Base-by-base conservation (phyloP, 1,140 invertebrate genomes). In the Leptinotarsa texana region DNA sequence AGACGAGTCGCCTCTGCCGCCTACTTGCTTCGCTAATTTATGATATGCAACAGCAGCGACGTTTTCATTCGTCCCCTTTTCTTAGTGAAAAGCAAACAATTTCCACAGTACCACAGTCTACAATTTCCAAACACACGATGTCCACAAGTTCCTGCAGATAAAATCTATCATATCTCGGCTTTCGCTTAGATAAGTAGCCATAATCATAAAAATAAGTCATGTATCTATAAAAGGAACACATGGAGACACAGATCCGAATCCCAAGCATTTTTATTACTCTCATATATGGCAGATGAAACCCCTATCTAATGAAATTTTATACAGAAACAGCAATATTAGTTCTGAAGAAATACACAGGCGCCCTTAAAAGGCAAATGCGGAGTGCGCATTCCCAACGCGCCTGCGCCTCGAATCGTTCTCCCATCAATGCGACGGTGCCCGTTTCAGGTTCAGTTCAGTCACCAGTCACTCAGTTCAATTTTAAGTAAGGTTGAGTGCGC, bases 361-460 rank as follows among this genome's bases (percentile, higher is more conserved):
- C 76, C 76, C 76, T 75, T 77, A 77, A 74, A 77, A 75, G 76
- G 76, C 70, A 74, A 77, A 75, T 75, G n/a, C 62, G 51, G 21
- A 75, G 62, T 74, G 76, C 76, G 76, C 76, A 77, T 74, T 69
- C n/a, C 8, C 3, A 48, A 27, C n/a, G 62, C 73, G 73, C 76
- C 73, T 51, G 33, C 70, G 73, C 61, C 27, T 21, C 17, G 49
- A 27, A 33, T 27, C 13, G 61, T 48, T 11, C 18, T 17, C 18
- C 27, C 57, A 73, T 61, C 47, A 24, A 48, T 27, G 27, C 69
- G 24, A n/a, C 33, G 22, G 57, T 61, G 49, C 17, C 62, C 70
- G 70, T 48, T 24, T 47, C 24, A 63, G 18, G 27, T 57, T 72
- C 70, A 57, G 15, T 57, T 72, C 70, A 57, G 15, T 57, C 15